phyloP scores from a whole-genome alignment of 2,888 invertebrate genomes.

The Plusia festucae region DNA sequence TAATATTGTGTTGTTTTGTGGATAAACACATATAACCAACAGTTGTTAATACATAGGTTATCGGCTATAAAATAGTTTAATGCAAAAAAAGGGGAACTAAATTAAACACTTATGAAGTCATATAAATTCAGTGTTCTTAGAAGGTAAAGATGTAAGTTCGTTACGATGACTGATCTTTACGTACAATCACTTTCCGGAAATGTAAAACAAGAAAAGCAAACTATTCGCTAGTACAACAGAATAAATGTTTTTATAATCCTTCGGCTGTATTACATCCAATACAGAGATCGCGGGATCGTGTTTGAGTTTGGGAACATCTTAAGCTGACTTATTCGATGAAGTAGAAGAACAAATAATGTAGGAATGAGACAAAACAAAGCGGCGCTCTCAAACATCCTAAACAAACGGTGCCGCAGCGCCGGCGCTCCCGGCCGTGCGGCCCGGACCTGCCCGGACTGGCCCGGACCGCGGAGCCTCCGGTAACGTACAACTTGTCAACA shows the following conservation, averaged over 20 bases:
- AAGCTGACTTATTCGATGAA: conserved; percentile 61
- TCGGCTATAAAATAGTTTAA: no score
- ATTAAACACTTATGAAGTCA: no score
- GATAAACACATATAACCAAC: not conserved
- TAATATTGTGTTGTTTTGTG: conserved; percentile 10
- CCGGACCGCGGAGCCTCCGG: not conserved
- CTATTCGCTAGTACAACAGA: not conserved
- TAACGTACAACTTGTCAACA: conserved; percentile 10
- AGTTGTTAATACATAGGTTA: not conserved
- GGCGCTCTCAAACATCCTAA: conserved; percentile 67
- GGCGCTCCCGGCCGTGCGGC: no score
- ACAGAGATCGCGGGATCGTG: conserved; percentile 37
- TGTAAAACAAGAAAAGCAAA: not conserved
- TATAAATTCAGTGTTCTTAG: no score
- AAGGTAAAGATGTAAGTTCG: not conserved
- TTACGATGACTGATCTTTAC: not conserved
- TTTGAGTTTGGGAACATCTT: conserved; percentile 56
- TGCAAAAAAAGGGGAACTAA: no score
- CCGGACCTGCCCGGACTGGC: not conserved
- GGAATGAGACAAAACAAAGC: conserved; percentile 62
- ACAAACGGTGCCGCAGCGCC: conserved; percentile 60
- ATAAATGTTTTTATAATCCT: conserved; percentile 4
- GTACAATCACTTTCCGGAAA: not conserved
- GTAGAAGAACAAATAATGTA: conserved; percentile 60
- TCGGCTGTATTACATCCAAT: conserved; percentile 17